These are phyloP conservation scores for Xanthorhoe designata DNA, from an alignment of 2,888 invertebrate genomes.

Conservation along the genomic window DNA sequence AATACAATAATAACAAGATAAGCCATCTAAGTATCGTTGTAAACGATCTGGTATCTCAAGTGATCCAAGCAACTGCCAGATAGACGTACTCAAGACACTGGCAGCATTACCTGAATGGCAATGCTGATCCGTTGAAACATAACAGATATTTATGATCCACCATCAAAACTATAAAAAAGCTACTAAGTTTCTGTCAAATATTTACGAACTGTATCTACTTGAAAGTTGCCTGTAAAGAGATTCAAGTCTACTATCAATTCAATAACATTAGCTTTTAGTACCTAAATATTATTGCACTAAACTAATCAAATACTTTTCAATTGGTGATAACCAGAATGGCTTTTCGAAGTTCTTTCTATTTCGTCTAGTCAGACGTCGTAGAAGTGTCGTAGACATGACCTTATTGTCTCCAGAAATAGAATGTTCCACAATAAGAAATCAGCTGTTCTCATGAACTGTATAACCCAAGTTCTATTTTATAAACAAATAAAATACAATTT, in stretches of 20 bases:
- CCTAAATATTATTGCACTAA: neutral
- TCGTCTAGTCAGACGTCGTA: neutral
- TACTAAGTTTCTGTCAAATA: no score
- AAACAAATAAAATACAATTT: slow-evolving; percentile 1
- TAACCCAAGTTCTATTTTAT: neutral
- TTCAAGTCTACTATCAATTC: neutral
- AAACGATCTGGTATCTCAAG: no score
- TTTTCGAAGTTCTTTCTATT: slow-evolving; percentile 1
- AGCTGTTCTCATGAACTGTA: slow-evolving; percentile 15
- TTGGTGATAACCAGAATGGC: neutral
- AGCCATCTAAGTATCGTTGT: no score
- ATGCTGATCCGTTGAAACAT: no score
- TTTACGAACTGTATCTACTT: no score
- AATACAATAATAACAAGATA: no score
- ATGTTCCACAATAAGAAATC: slow-evolving; percentile 4
- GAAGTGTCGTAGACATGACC: slow-evolving; percentile 12
- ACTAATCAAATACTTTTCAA: neutral
- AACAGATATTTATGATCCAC: no score
- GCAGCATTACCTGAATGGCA: no score
- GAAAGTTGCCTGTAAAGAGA: no score
- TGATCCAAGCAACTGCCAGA: no score
- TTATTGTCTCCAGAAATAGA: slow-evolving; percentile 16
- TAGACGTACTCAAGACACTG: no score
- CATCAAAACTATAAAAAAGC: no score
- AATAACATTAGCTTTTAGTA: neutral